These are phyloP conservation scores for Parochlus steinenii DNA, from an alignment of 2,888 invertebrate species.

Conservation along the genomic window DNA sequence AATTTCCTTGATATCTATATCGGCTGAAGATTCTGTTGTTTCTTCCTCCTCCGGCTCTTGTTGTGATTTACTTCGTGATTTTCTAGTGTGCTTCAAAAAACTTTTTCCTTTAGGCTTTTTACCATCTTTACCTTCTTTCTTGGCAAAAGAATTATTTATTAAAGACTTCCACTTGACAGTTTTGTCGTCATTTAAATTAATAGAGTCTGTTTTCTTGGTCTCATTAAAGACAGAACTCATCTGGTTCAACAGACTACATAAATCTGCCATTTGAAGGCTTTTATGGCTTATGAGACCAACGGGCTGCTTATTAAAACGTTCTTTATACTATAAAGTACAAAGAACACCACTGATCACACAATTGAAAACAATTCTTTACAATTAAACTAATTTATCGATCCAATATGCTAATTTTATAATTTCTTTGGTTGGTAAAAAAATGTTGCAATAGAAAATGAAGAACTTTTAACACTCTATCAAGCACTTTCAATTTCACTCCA, in stretches of 20 bases:
- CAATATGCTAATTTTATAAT: too few species aligned
- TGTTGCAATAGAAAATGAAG: too few species aligned
- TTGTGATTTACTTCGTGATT: conserved; percentile 7
- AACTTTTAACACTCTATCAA: too few species aligned
- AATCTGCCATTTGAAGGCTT: conserved; percentile 12
- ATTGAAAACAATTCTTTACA: too few species aligned
- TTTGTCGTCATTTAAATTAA: conserved; percentile 19
- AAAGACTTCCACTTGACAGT: conserved; percentile 29
- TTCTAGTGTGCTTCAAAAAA: conserved; percentile 2
- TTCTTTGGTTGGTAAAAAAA: too few species aligned
- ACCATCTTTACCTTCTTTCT: conserved; percentile 13
- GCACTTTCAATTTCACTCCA: too few species aligned
- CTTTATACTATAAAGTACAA: too few species aligned
- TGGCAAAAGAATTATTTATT: conserved; percentile 28
- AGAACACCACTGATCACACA: too few species aligned
- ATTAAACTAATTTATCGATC: too few species aligned
- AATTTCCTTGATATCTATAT: not conserved
- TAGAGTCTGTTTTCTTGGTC: conserved; percentile 9
- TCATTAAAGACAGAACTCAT: conserved; percentile 11
- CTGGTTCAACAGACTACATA: conserved; percentile 8
- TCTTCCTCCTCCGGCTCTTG: conserved; percentile 8
- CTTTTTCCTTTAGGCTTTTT: conserved; percentile 10
- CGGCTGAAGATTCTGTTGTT: conserved; percentile 1
- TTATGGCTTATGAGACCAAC: too few species aligned
- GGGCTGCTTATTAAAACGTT: too few species aligned